Percentiles rank a stretch among this genome's conserved stretches.
phyloP scores from a whole-genome alignment of 2,797 vertebrate species.

The Paguma larvata region DNA sequence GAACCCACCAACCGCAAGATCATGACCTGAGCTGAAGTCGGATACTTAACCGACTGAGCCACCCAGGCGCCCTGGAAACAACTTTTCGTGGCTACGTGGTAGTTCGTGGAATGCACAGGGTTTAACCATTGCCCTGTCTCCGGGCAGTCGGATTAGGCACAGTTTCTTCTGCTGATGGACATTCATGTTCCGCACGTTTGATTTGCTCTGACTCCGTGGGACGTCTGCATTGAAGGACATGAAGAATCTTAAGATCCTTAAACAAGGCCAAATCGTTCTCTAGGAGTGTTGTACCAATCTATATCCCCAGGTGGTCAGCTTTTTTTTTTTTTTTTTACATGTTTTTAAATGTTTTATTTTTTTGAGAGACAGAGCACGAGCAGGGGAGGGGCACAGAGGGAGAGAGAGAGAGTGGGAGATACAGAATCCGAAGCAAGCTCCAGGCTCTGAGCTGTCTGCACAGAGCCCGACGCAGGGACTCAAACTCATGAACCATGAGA shows the following conservation, averaged over 20 bases:
- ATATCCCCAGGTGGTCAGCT: neutral
- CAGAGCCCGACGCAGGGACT: no score
- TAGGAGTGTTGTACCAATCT: neutral
- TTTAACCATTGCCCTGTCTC: neutral
- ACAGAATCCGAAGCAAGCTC: no score
- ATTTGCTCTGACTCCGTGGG: neutral
- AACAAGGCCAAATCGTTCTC: neutral
- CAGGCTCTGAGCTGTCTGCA: no score
- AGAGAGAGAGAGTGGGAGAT: no score
- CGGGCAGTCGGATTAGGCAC: neutral
- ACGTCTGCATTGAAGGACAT: neutral
- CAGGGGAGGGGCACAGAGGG: no score
- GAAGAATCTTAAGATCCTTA: neutral
- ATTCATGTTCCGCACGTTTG: neutral
- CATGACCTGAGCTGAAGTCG: no score
- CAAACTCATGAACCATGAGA: no score
- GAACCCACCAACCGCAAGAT: no score
- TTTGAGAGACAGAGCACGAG: no score
- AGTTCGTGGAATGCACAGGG: fast-evolving
- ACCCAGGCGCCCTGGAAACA: neutral
- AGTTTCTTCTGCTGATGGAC: neutral
- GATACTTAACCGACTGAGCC: no score
- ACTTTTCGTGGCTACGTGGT: neutral
- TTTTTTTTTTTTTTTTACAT: neutral
- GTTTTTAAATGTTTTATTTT: no score